phyloP scores from a whole-genome alignment of 2,888 invertebrate genomes.

The Shargacucullia verbasci region DNA sequence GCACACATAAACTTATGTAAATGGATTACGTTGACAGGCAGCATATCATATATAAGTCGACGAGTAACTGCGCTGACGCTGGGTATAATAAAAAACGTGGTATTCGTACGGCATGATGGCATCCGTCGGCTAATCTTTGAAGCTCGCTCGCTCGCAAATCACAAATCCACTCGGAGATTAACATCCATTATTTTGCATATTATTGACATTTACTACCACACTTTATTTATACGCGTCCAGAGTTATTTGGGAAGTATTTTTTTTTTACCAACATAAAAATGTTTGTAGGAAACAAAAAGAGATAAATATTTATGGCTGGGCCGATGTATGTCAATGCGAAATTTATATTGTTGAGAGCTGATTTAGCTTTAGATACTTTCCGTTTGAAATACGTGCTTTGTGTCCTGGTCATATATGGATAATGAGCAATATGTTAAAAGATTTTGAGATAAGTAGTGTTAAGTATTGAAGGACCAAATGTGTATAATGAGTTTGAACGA shows the following conservation, averaged over 20 bases:
- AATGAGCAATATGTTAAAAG: slow-evolving; percentile 66
- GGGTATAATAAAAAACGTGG: slow-evolving; percentile 52
- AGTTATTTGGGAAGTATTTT: slow-evolving; percentile 88
- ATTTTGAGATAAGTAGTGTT: slow-evolving; percentile 62
- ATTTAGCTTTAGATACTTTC: slow-evolving; percentile 76
- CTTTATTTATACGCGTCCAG: slow-evolving; percentile 84
- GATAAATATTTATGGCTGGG: slow-evolving; percentile 80
- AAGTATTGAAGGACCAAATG: slow-evolving; percentile 44
- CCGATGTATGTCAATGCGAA: slow-evolving; percentile 86
- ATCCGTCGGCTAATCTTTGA: slow-evolving; percentile 84
- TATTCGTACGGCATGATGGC: slow-evolving; percentile 57
- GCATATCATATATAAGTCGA: slow-evolving; percentile 29
- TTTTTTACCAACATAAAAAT: slow-evolving; percentile 86
- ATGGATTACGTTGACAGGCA: slow-evolving; percentile 41
- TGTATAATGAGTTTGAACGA: slow-evolving; percentile 49
- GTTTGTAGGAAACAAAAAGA: slow-evolving; percentile 86
- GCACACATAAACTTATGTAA: slow-evolving; percentile 39
- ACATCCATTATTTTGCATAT: slow-evolving; percentile 88
- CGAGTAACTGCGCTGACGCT: slow-evolving; percentile 32
- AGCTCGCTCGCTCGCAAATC: slow-evolving; percentile 82
- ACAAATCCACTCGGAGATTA: slow-evolving; percentile 81
- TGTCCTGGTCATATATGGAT: slow-evolving; percentile 63
- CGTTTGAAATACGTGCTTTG: slow-evolving; percentile 80
- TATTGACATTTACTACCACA: slow-evolving; percentile 88
- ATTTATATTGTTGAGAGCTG: slow-evolving; percentile 83